Conservation (phyloP, 1,140 invertebrate species). For the Orius laevigatus region DNA sequence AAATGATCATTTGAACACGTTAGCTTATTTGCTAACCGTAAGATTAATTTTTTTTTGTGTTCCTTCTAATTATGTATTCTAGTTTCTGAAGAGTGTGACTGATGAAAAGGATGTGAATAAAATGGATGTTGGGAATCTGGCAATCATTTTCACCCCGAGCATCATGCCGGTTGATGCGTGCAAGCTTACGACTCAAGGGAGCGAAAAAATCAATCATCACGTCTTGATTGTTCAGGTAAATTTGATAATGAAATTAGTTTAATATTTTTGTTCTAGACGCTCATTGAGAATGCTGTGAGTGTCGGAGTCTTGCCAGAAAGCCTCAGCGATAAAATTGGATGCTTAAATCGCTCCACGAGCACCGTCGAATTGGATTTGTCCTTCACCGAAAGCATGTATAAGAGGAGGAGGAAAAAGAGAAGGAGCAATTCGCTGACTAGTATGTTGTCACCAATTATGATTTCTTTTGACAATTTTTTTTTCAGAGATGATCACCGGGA, state of each 20-base stretch:
- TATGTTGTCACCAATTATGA: slow-evolving; percentile 28
- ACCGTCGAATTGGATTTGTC: slow-evolving; percentile 20
- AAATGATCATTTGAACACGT: slow-evolving; percentile 40
- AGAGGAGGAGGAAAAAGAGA: slow-evolving; percentile 48
- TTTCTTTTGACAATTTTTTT: slow-evolving; percentile 6
- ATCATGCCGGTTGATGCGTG: slow-evolving; percentile 54
- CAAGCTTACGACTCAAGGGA: slow-evolving; percentile 28
- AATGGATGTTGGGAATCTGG: slow-evolving; percentile 64
- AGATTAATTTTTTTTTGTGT: slow-evolving; percentile 8
- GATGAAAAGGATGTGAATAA: slow-evolving; percentile 48
- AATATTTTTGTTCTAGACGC: slow-evolving; percentile 36
- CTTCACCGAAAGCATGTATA: slow-evolving; percentile 20
- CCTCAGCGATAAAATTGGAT: slow-evolving; percentile 31
- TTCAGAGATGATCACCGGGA: slow-evolving; percentile 55
- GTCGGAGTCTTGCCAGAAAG: slow-evolving; percentile 53
- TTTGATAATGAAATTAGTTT: slow-evolving; percentile 7
- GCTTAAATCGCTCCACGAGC: slow-evolving; percentile 28
- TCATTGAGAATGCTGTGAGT: slow-evolving; percentile 56
- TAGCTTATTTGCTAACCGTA: slow-evolving; percentile 49
- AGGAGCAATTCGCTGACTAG: slow-evolving; percentile 68
- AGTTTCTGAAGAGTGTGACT: slow-evolving; percentile 43
- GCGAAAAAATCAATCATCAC: slow-evolving; percentile 32
- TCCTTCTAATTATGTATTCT: no score
- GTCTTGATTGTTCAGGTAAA: slow-evolving; percentile 39
- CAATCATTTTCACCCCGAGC: slow-evolving; percentile 65